Conservation (phyloP, 2,888 invertebrate genomes). For the Acronicta aceris region DNA sequence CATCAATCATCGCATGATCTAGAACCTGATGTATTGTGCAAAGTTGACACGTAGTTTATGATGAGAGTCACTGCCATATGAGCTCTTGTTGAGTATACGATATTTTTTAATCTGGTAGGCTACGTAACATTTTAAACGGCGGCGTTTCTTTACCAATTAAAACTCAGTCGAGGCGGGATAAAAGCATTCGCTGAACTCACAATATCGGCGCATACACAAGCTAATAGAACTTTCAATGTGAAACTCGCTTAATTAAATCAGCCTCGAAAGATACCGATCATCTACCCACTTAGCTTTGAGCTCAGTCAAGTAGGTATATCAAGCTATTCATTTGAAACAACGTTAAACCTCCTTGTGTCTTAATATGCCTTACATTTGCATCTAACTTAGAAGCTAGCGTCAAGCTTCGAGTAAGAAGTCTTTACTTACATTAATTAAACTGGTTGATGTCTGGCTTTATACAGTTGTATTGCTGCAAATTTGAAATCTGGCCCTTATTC, state of each 20-base stretch:
- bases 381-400: background rate
- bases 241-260: constrained; percentile 35
- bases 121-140: background rate
- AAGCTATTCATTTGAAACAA: constrained; percentile 5
- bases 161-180: constrained; percentile 14
- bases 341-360: constrained; percentile 10
- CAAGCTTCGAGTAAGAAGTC: no score
- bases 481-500: no score
- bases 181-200: constrained; percentile 12
- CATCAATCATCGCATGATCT: constrained; percentile 1
- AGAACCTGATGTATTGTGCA: background rate
- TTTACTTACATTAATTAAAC: no score
- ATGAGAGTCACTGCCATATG: background rate
- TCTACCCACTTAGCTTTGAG: constrained; percentile 27
- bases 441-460: no score
- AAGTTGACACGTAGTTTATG: background rate
- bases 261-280: constrained; percentile 34
- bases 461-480: no score
- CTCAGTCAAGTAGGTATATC: constrained; percentile 1
- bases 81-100: background rate
- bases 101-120: background rate
- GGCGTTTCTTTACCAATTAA: constrained; percentile 31
- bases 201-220: constrained; percentile 17
- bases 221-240: constrained; percentile 24
- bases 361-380: constrained; percentile 22